A percentile compares a stretch with the other conserved stretches of the same genome.
Evolutionary conservation across 2,797 vertebrate genomes (phyloP).

Genomic region (Sebastes kiyomatsui): DNA sequence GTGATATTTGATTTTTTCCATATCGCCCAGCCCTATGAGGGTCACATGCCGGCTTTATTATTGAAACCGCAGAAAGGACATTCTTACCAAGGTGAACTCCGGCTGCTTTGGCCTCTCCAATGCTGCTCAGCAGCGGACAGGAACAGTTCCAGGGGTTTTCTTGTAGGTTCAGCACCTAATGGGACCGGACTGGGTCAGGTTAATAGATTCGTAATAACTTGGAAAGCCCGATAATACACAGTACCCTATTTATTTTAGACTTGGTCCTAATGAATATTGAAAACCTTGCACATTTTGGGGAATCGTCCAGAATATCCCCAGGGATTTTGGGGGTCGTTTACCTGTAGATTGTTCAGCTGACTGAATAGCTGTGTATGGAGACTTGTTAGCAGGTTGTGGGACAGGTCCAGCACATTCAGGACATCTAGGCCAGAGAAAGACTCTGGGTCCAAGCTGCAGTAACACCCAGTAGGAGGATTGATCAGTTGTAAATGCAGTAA

Average conservation of each 20-base stretch:
- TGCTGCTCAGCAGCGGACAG: constrained; percentile 70
- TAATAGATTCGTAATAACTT: not conserved
- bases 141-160: constrained; percentile 90
- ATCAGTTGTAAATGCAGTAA: not conserved
- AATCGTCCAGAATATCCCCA: not conserved
- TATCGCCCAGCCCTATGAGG: too few relatives aligned
- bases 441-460: constrained; percentile 68
- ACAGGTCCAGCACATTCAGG: constrained; percentile 82
- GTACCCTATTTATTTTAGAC: not conserved
- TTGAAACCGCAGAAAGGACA: not conserved
- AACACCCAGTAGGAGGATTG: not conserved
- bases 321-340: constrained; percentile 3
- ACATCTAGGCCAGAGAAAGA: constrained; percentile 79
- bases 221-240: not conserved
- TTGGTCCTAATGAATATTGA: not conserved
- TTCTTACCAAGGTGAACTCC: constrained; percentile 39
- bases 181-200: not conserved
- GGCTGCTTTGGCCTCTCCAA: constrained; percentile 3
- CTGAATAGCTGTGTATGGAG: constrained; percentile 71
- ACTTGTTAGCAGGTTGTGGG: constrained; percentile 80
- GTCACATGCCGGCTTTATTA: not conserved
- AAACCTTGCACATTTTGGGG: not conserved
- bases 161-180: constrained; percentile 69
- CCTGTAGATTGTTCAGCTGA: constrained; percentile 71
- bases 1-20: too few relatives aligned